Evolutionary conservation across 2,797 vertebrate genomes (phyloP), one percentile per base, ranked within the genome.

Genomic region (Bradypus variegatus): DNA sequence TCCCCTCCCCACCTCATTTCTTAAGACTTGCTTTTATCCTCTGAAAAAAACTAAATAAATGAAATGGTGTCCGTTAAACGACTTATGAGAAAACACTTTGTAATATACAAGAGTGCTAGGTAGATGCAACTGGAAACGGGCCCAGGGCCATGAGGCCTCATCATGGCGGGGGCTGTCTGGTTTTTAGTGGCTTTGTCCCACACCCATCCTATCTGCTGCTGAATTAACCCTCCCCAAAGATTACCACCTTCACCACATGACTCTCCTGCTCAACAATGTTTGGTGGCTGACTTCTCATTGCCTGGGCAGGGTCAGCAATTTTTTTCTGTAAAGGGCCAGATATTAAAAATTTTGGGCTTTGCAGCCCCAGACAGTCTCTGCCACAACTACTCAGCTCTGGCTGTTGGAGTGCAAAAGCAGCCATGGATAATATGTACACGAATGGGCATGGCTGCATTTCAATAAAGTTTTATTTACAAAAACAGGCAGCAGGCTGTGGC

Each of bases 401-500:
- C 36, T 70, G 67, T 38, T 38, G 69, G 8, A 16, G 21, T 58
- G 58, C 58, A 58, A 69, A 83, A 78, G 38, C 48, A 79, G 48
- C 86, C 48, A 6, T 50, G 82, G 23, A 48, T 23, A 48, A n/a
- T 13, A 33, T 5, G n/a, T 31, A 55, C 88, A 88, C 31, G 31
- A 78, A 82, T 78, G 55, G 58, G 13, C 6, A 6, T 19, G 10
- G n/a, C 65, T 41, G 14, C 31, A 27, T 91, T 89, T 91, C 77
- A 82, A 41, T 69, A 83, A 91, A 91, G 31, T 48, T 84, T 93
- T 87, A 79, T 87, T 89, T 77, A 78, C 3, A 80, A 64, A 89
- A 93, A 70, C 0, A 62, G 64, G 7, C 48, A 69, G 36, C 13
- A 21, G 62, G 27, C 33, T 0, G 6, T 15, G 10, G 62, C 62